These are phyloP conservation scores for Drosophila jambulina DNA, from an alignment of 1,140 invertebrate species.

Conservation along the genomic window DNA sequence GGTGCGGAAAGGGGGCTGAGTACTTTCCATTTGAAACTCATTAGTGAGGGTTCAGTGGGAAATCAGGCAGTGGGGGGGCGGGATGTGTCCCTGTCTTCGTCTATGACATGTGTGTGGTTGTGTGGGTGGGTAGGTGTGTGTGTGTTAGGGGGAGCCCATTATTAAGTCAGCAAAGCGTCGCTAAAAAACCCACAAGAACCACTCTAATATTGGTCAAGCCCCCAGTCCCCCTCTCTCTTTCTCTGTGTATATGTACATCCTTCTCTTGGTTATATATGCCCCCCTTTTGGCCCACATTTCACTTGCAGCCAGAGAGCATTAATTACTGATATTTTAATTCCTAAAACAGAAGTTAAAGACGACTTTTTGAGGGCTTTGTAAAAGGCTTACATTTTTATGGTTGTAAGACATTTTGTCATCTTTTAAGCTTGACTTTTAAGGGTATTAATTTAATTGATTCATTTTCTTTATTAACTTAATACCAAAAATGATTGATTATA, in stretches of 20 bases:
- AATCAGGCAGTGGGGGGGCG: neutral
- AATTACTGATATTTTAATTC: conserved; percentile 15
- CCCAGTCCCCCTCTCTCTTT: neutral
- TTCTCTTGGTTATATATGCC: neutral
- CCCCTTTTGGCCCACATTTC: conserved; percentile 18
- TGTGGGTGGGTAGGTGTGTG: conserved; percentile 4
- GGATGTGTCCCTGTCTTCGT: conserved; percentile 40
- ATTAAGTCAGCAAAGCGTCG: conserved; percentile 64
- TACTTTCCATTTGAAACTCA: conserved; percentile 78
- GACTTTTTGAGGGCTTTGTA: neutral
- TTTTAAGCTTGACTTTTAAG: too few species aligned
- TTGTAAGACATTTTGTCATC: neutral
- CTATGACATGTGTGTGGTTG: conserved; percentile 28
- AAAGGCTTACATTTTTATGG: neutral
- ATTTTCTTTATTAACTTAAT: too few species aligned
- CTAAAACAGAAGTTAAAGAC: neutral
- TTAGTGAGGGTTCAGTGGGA: conserved; percentile 50
- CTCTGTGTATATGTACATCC: neutral
- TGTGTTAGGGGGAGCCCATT: conserved; percentile 50
- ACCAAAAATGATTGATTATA: too few species aligned
- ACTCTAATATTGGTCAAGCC: conserved; percentile 36
- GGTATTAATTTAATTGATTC: too few species aligned
- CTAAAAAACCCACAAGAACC: conserved; percentile 5
- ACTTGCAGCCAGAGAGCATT: conserved; percentile 10
- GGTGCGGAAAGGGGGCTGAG: conserved; percentile 1